Percentiles rank a stretch among this genome's conserved stretches.
Conservation (phyloP, 2,888 invertebrate species). For the Eledone cirrhosa region DNA sequence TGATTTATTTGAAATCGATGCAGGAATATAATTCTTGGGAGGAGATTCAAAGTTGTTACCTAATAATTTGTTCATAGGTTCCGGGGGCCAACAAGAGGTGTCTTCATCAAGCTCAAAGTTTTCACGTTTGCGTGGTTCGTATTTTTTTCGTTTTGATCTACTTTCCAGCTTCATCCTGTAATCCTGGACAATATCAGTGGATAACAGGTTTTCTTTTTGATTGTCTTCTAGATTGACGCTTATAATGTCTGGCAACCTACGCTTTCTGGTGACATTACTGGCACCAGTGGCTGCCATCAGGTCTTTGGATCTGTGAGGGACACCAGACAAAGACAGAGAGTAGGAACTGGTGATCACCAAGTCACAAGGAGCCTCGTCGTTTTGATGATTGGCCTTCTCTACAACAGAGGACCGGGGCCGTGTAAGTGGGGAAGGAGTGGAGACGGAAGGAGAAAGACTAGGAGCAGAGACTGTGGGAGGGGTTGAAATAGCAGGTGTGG, state of each 20-base stretch:
- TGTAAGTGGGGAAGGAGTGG: too few relatives aligned
- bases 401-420: too few relatives aligned
- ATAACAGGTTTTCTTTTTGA: slow-evolving; percentile 7
- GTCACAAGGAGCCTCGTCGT: slow-evolving; percentile 9
- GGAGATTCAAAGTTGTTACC: neutral
- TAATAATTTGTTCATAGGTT: slow-evolving; percentile 17
- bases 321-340: slow-evolving; percentile 22
- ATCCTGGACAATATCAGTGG: neutral
- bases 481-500: too few relatives aligned
- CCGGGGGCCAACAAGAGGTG: neutral
- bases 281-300: neutral
- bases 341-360: slow-evolving; percentile 21
- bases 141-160: slow-evolving; percentile 23
- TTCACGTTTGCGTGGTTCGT: slow-evolving; percentile 14
- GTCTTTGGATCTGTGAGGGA: neutral
- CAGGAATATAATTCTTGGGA: neutral
- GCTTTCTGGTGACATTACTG: slow-evolving; percentile 7
- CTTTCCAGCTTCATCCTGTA: neutral
- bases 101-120: slow-evolving; percentile 1
- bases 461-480: too few relatives aligned
- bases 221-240: neutral
- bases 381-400: neutral
- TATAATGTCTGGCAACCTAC: neutral
- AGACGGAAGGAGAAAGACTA: too few relatives aligned
- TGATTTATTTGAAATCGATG: neutral